Evolutionary conservation across 2,888 invertebrate genomes (phyloP), one percentile per base, ranked within the genome.

Genomic region (Amphipyra berbera): DNA sequence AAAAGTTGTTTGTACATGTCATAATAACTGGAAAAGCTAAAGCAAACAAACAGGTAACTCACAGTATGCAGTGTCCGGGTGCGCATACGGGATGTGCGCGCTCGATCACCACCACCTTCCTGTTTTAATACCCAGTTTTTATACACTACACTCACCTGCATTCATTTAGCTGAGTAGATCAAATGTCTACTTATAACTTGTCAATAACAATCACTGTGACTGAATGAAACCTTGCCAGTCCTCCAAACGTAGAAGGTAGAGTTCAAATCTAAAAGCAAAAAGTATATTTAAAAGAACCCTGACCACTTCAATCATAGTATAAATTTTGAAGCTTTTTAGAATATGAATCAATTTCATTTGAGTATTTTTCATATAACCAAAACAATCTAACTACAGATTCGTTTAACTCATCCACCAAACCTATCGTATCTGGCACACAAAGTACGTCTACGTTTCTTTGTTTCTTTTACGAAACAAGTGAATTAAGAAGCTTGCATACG

Each of bases 11-110:
- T 74, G 78, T 80, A 81, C 81, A 83, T 85, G 86, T 88, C 87
- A 86, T 88, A 88, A 89, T 88, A 87, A 88, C 85, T 83, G 83
- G 82, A 88, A 88, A 88, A 84, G 86, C 80, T 84, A 81, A 83
- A 85, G 86, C 86, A 79, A 83, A 79, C 78, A 71, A 83, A 86
- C 88, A 79, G 85, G 89, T 86, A 88, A 72, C 82, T 81, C 75
- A 65, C 81, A 84, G 88, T 89, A 88, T 88, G 88, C 86, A 88
- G 90, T 86, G 89, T 90, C 90, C 90, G 90, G 88, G 88, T 88
- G 78, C 87, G 83, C 83, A 77, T 79, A 79, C 84, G 85, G 90
- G 88, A 89, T 88, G 86, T 83, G 82, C 88, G 87, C 88, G 88
- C 88, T 88, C 86, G 86, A 81, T 81, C 79, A 82, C 76, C 78